Base-by-base conservation (phyloP, 2,797 vertebrate species). In the Triplophysa bombifrons region DNA sequence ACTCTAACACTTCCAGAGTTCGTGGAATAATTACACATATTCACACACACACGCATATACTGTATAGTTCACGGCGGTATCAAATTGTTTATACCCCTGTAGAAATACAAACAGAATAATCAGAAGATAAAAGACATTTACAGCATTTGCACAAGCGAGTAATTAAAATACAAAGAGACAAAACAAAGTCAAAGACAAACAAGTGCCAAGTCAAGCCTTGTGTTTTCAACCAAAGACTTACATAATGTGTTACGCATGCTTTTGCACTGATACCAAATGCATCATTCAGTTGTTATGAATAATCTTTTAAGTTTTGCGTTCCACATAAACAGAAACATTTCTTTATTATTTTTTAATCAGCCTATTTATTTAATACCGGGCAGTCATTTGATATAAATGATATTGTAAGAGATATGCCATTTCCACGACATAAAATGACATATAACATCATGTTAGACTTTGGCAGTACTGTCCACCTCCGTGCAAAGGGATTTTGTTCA, bases 1-100 rank as follows among this genome's bases (percentile, higher is more conserved):
- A 61, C 44, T 67, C 53, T 38, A 41, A 50, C 65, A 69, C 51
- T 66, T 38, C 56, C 48, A 65, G 55, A 69, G 74, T 13, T 70
- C 70, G 27, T 70, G 44, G 25, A 70, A 67, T 70, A 70, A 71
- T 70, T 70, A 70, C 44, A 61, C 65, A 69, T 41, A 76, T 58
- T 68, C 74, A 58, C 22, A 76, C 60, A 50, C 22, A 22, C 60
- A 53, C 68, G 60, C 53, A 60, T 38, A 58, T 38, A 38, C 34
- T 38, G 34, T 41, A 11, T 41, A 41, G 41, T 41, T 9, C 41
- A 41, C 1, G 9, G 38, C 9, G 8, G 8, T 41, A 10, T 2
- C 9, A 41, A 9, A 41, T 41, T 10, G 38, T 41, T 41, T 34
- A 76, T 55, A 50, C 41, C 63, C 44, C 10, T 53, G 60, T 34